Evolutionary conservation across 2,797 vertebrate genomes (phyloP).

Genomic region (Prunella strophiata): DNA sequence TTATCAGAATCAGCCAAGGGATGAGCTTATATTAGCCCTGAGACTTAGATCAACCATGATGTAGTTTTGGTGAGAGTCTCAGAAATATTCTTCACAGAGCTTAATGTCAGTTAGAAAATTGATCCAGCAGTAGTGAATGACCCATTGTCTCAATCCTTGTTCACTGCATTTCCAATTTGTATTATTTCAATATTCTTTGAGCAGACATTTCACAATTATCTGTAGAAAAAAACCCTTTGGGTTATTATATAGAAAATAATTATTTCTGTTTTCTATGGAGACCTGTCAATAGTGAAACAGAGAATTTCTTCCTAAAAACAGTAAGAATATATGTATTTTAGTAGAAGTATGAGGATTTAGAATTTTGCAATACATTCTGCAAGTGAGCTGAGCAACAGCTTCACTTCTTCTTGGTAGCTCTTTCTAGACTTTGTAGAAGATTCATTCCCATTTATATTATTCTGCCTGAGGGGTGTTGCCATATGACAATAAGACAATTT

Average conservation of each 20-base stretch:
- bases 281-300: neutral
- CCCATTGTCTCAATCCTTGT: neutral
- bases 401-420: neutral
- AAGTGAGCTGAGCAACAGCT: neutral
- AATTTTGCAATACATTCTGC: neutral
- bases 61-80: neutral
- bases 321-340: neutral
- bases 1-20: neutral
- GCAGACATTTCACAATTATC: neutral
- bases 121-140: neutral
- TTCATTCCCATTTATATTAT: neutral
- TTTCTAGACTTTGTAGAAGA: neutral
- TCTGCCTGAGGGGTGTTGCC: neutral
- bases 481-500: neutral
- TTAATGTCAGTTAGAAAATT: neutral
- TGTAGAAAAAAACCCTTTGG: neutral
- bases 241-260: neutral
- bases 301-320: neutral
- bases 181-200: neutral
- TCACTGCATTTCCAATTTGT: neutral
- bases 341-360: neutral
- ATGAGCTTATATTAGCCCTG: neutral
- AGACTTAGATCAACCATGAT: neutral
- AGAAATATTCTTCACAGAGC: neutral
- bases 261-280: neutral